A percentile compares a stretch with the other conserved stretches of the same genome.
These are phyloP conservation scores for Rotaria sp. DNA, from an alignment of 2,888 invertebrate genomes.

Conservation along the genomic window DNA sequence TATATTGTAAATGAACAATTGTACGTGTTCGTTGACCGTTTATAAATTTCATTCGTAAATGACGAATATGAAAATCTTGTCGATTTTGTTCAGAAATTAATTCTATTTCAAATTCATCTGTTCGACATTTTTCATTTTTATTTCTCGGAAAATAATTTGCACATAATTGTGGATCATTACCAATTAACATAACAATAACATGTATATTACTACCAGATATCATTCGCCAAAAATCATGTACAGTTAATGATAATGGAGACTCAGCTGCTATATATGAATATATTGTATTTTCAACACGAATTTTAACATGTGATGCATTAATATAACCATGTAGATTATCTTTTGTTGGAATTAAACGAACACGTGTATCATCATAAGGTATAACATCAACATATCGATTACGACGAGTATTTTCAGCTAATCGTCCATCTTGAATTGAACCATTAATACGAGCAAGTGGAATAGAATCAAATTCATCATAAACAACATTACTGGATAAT, in stretches of 20 bases:
- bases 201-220: not conserved
- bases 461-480: slow-evolving; percentile 25
- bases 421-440: slow-evolving; percentile 64
- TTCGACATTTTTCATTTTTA: not conserved
- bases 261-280: slow-evolving; percentile 13
- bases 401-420: slow-evolving; percentile 63
- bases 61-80: not conserved
- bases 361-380: slow-evolving; percentile 82
- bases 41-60: not conserved
- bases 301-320: slow-evolving; percentile 82
- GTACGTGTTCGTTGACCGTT: not conserved
- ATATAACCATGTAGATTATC: slow-evolving; percentile 80
- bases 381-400: slow-evolving; percentile 67
- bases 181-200: slow-evolving; percentile 8
- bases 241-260: not conserved
- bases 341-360: slow-evolving; percentile 72
- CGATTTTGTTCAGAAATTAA: not conserved
- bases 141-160: not conserved
- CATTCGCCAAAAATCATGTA: slow-evolving; percentile 13
- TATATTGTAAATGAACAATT: slow-evolving; percentile 24
- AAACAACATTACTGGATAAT: not conserved
- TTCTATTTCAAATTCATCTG: slow-evolving; percentile 11
- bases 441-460: not conserved
- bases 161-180: slow-evolving; percentile 9
- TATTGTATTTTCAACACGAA: slow-evolving; percentile 52